Percentiles rank a stretch among this genome's conserved stretches.
Conservation (phyloP, 2,797 vertebrate genomes). For the Pangasius sanitwongsei region DNA sequence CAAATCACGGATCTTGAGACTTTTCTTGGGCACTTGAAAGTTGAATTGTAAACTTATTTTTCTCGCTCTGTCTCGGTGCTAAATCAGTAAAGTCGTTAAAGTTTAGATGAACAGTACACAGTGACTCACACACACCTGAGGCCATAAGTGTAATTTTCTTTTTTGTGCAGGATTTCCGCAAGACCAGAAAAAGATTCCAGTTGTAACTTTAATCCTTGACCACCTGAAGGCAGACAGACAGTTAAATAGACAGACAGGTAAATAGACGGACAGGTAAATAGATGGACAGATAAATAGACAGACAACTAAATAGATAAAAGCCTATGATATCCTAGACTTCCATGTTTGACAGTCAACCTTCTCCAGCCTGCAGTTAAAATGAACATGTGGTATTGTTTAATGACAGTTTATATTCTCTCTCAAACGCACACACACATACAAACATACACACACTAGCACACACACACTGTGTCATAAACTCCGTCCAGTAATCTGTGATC, state of each 20-base stretch:
- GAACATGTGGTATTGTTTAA: conserved; percentile 18
- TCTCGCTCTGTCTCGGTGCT: not conserved
- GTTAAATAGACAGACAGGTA: not conserved
- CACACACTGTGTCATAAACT: conserved; percentile 4
- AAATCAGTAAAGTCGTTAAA: not conserved
- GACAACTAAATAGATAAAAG: not conserved
- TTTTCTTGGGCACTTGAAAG: not conserved
- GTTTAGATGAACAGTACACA: not conserved
- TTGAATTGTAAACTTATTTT: not conserved
- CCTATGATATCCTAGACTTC: not conserved
- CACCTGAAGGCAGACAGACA: not conserved
- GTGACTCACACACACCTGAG: not conserved
- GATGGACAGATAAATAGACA: not conserved
- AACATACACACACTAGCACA: not conserved
- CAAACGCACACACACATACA: not conserved
- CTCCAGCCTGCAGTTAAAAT: not conserved
- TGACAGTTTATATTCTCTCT: conserved; percentile 25
- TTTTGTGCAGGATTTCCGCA: not conserved
- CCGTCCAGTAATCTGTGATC: not conserved
- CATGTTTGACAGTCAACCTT: not conserved
- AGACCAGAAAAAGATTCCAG: not conserved
- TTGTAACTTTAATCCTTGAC: not conserved
- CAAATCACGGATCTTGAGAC: not conserved
- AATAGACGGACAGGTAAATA: not conserved
- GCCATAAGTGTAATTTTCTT: too few relatives aligned